These are phyloP conservation scores for Protodeltote pygarga DNA, from an alignment of 2,888 invertebrate species.

Conservation along the genomic window DNA sequence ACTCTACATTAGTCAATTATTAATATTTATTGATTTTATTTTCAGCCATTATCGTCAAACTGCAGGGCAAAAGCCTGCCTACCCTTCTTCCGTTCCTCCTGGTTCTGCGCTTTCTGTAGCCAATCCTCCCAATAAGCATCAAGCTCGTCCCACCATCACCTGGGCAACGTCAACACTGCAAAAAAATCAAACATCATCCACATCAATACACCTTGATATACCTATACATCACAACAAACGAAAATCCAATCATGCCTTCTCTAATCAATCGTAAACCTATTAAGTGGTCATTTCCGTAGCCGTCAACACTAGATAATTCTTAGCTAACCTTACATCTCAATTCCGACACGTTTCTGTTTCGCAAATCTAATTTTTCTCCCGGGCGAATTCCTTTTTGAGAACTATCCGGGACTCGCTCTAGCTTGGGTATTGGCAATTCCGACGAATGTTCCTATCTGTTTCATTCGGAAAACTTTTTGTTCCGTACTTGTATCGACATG, in stretches of 20 bases:
- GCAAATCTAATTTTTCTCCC: slow-evolving; percentile 82
- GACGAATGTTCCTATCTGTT: slow-evolving; percentile 51
- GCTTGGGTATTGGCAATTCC: slow-evolving; percentile 75
- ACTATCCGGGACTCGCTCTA: slow-evolving; percentile 67
- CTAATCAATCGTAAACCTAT: slow-evolving; percentile 45
- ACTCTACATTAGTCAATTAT: too few species aligned
- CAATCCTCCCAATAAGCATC: too few species aligned
- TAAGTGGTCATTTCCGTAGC: slow-evolving; percentile 39
- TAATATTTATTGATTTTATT: too few species aligned
- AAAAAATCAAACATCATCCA: too few species aligned
- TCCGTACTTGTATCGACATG: slow-evolving; percentile 26
- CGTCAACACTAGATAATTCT: slow-evolving; percentile 47
- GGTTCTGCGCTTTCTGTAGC: too few species aligned
- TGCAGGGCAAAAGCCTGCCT: too few species aligned
- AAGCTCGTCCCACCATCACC: too few species aligned
- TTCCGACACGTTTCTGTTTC: slow-evolving; percentile 77
- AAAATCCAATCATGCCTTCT: slow-evolving; percentile 33
- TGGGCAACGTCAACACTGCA: too few species aligned
- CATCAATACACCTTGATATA: too few species aligned
- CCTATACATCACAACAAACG: too few species aligned
- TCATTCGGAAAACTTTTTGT: slow-evolving; percentile 47
- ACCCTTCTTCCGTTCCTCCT: too few species aligned
- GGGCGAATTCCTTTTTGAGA: slow-evolving; percentile 77
- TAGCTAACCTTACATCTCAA: slow-evolving; percentile 50
- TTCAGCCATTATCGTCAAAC: too few species aligned